Conservation (phyloP, 2,113 vertebrate genomes). For the Burhinus oedicnemus region DNA sequence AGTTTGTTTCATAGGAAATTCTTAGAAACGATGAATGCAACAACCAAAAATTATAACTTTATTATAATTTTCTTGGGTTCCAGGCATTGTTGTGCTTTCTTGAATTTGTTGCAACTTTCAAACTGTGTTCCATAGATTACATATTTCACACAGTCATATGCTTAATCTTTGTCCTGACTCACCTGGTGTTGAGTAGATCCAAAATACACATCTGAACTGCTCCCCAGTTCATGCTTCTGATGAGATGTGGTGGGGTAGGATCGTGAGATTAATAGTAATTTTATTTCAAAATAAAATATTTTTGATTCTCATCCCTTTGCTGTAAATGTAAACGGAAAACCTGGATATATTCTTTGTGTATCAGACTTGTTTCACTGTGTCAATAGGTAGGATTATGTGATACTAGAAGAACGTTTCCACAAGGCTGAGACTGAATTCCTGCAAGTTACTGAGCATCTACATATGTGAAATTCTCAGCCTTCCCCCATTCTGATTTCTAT, state of each 20-base stretch:
- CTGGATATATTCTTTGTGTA: background rate
- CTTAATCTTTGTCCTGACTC: background rate
- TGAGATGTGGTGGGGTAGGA: too few species aligned
- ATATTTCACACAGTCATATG: too few species aligned
- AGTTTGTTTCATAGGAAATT: background rate
- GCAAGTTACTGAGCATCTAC: background rate
- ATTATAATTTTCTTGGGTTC: background rate
- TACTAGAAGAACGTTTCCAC: background rate
- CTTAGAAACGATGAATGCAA: background rate
- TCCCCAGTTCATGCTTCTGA: background rate
- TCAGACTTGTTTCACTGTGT: background rate
- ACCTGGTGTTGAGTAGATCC: background rate
- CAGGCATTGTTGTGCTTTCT: background rate
- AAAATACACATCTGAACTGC: background rate
- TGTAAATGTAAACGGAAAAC: background rate
- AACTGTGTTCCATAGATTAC: too few species aligned
- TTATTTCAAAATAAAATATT: background rate
- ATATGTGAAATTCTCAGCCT: background rate
- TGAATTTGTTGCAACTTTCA: background rate
- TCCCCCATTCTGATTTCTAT: background rate
- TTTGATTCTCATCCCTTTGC: background rate
- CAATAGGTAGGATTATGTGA: background rate
- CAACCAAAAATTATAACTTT: background rate
- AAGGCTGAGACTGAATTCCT: background rate
- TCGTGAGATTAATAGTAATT: background rate